These are phyloP conservation scores for Zeuzera pyrina DNA, from an alignment of 2,888 invertebrate species.

Conservation along the genomic window DNA sequence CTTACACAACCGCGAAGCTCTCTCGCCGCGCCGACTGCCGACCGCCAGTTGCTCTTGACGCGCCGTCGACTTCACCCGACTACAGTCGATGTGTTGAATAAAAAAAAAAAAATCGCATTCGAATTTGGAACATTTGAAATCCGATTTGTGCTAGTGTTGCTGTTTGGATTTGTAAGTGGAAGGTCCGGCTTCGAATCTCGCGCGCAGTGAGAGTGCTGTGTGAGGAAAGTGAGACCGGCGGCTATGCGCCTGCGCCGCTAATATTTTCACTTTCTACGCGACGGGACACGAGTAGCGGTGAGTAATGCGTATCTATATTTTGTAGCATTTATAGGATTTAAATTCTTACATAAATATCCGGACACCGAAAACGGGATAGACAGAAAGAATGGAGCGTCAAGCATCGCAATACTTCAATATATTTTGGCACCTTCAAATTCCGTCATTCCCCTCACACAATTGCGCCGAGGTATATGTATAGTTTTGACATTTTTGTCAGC, in stretches of 20 bases:
- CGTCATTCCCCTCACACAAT: no score
- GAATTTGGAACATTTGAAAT: not conserved
- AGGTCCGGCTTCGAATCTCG: constrained; percentile 6
- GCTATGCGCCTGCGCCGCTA: constrained; percentile 42
- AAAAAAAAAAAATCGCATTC: constrained; percentile 7
- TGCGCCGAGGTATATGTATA: no score
- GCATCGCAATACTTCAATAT: no score
- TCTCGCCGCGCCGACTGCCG: constrained; percentile 8
- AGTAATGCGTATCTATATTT: no score
- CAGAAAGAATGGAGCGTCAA: no score
- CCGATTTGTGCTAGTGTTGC: not conserved
- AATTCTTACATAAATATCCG: no score
- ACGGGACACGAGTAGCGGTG: constrained; percentile 52
- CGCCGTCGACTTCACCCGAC: constrained; percentile 26
- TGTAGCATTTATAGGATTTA: no score
- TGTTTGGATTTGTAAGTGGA: not conserved
- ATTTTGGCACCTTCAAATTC: no score
- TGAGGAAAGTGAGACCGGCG: constrained; percentile 41
- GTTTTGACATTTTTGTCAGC: no score
- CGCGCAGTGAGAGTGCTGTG: constrained; percentile 40
- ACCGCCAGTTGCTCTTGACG: constrained; percentile 46
- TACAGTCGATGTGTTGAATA: no score
- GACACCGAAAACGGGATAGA: no score
- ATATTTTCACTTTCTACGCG: constrained; percentile 62
- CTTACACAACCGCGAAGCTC: constrained; percentile 19